Evolutionary conservation across 2,888 invertebrate genomes (phyloP), one percentile per base, ranked within the genome.

Genomic region (Ganaspis brasiliensis): DNA sequence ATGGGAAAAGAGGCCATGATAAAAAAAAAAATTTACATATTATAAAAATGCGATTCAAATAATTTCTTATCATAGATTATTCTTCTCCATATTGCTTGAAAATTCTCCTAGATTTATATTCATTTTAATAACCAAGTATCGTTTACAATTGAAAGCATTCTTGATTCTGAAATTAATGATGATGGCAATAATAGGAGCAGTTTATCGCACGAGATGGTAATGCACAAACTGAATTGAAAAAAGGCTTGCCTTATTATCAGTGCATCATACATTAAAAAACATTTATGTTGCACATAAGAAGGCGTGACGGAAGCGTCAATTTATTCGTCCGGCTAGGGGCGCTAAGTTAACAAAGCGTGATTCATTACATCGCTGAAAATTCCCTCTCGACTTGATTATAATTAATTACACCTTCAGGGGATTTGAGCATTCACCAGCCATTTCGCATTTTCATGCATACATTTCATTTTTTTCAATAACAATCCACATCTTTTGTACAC

Each of bases 291-390:
- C 14, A 61, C 40, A 49, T 14, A 70, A 57, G 55, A 67, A 79
- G 79, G 79, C 79, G 79, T 79, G 76, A 74, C 79, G 79, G 79
- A 79, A 79, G 79, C 79, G 59, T 74, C 76, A 74, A 76, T 79
- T 79, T 74, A 76, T 74, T 74, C 72, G 52, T 72, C 76, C 72
- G 72, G 19, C 56, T 56, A 31, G 55, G 45, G 40, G 45, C 72
- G 52, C 52, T 19, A 55, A 21, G 52, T 31, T 71, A 52, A 75
- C 76, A 74, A 76, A 49, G 72, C 75, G 74, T 74, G 73, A 80
- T 73, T 75, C 76, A 76, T 75, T 75, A 37, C 56, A 56, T 35
- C 55, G 72, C 19, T 31, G 35, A 72, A 72, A 55, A 35, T 72
- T 72, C 37, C 26, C 52, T 24, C 45, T 67, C 45, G 24, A 67